Percentiles rank a stretch among this genome's conserved stretches.
These are phyloP conservation scores for Dryobates pubescens DNA, from an alignment of 2,797 vertebrate species.

Conservation along the genomic window DNA sequence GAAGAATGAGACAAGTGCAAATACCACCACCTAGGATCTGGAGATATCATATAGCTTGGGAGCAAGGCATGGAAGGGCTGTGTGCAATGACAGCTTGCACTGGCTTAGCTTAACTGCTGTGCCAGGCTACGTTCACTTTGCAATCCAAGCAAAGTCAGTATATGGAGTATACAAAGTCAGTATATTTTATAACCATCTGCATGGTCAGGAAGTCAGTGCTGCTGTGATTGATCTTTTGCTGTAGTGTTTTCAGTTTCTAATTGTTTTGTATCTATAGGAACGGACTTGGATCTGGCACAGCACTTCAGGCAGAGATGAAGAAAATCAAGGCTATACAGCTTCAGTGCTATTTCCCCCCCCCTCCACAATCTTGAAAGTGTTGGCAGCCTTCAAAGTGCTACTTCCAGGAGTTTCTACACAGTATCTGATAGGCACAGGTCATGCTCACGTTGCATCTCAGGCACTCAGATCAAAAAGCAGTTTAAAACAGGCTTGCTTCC, in stretches of 20 bases:
- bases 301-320: not conserved
- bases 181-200: not conserved
- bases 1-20: not conserved
- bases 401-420: not conserved
- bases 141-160: not conserved
- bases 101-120: not conserved
- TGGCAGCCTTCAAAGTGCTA: not conserved
- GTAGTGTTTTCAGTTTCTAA: not conserved
- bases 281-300: not conserved
- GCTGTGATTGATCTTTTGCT: not conserved
- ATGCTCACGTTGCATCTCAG: not conserved
- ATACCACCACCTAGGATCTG: not conserved
- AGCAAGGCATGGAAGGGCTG: not conserved
- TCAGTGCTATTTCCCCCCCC: not conserved
- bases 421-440: not conserved
- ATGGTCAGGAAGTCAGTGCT: not conserved
- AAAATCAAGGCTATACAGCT: not conserved
- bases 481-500: not conserved
- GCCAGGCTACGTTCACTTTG: not conserved
- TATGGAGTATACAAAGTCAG: rapidly evolving
- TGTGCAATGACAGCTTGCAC: not conserved
- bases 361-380: not conserved
- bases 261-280: conserved; percentile 41
- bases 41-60: not conserved
- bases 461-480: not conserved